A percentile compares a stretch with the other conserved stretches of the same genome.
Evolutionary conservation across 1,140 invertebrate genomes (phyloP).

Genomic region (Cryptotermes secundus): DNA sequence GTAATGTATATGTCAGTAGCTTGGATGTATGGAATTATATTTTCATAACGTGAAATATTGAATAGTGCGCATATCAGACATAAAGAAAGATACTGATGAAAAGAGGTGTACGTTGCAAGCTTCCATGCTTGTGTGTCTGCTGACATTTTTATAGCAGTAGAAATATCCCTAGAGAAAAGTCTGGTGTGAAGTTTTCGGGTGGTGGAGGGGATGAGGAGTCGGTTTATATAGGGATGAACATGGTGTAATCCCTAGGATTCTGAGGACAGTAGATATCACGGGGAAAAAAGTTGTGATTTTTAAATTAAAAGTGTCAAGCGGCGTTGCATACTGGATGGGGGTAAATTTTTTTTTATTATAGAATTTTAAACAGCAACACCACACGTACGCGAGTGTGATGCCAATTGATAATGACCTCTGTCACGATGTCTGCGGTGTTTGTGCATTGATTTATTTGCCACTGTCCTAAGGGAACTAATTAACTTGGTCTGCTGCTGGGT

Average conservation of each 20-base stretch:
- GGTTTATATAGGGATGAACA: constrained; percentile 10
- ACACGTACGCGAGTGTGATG: neutral
- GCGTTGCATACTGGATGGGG: neutral
- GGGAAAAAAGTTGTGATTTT: neutral
- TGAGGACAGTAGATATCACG: neutral
- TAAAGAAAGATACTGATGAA: neutral
- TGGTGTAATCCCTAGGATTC: neutral
- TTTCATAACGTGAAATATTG: constrained; percentile 18
- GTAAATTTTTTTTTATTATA: neutral
- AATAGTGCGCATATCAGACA: neutral
- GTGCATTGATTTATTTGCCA: neutral
- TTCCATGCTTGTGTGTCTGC: neutral
- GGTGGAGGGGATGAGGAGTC: neutral
- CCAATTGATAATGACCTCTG: constrained; percentile 1
- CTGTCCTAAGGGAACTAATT: constrained; percentile 7
- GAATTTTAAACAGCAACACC: neutral
- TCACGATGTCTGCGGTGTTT: neutral
- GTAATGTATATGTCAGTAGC: neutral
- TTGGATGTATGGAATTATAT: constrained; percentile 1
- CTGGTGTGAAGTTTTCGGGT: neutral
- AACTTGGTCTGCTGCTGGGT: neutral
- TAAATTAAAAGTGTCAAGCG: constrained; percentile 10
- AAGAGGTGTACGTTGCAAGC: neutral
- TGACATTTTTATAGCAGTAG: neutral
- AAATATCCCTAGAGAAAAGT: neutral